phyloP scores from a whole-genome alignment of 2,113 vertebrate genomes.

The Oreotrochilus melanogaster region DNA sequence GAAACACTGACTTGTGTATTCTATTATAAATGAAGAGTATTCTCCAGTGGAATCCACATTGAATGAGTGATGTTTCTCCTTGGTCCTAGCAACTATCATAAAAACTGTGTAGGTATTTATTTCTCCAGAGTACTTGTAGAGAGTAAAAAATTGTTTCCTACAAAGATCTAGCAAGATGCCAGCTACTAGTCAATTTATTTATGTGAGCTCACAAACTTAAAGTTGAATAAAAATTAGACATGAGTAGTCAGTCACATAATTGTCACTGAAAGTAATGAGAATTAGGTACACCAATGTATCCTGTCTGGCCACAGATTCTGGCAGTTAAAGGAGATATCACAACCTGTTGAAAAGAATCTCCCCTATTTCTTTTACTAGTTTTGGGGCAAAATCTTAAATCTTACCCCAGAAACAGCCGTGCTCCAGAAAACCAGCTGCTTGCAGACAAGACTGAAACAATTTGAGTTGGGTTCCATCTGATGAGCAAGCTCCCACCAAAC shows the following conservation, averaged over 20 bases:
- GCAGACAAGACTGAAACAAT: neutral
- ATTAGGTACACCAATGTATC: neutral
- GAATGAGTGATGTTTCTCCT: constrained; percentile 29
- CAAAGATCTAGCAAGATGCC: neutral
- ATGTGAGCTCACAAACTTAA: neutral
- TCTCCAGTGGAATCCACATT: constrained; percentile 26
- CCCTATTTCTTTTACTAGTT: neutral
- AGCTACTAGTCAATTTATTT: neutral
- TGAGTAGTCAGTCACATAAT: neutral
- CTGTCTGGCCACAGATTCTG: neutral
- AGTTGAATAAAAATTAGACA: neutral
- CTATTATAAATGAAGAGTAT: constrained; percentile 56
- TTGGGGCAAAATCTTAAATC: neutral
- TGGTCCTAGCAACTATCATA: neutral
- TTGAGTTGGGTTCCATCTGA: neutral
- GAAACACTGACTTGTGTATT: constrained; percentile 58
- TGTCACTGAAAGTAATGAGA: neutral
- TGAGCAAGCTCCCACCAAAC: neutral
- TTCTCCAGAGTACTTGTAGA: neutral
- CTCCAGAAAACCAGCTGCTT: neutral
- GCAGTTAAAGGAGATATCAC: neutral
- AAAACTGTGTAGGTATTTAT: constrained; percentile 2
- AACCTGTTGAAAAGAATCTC: neutral
- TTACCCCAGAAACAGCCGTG: neutral
- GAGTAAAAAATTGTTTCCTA: neutral